Percentiles rank a stretch among this genome's conserved stretches.
Evolutionary conservation across 2,797 vertebrate genomes (phyloP).

Genomic region (Trichosurus vulpecula): DNA sequence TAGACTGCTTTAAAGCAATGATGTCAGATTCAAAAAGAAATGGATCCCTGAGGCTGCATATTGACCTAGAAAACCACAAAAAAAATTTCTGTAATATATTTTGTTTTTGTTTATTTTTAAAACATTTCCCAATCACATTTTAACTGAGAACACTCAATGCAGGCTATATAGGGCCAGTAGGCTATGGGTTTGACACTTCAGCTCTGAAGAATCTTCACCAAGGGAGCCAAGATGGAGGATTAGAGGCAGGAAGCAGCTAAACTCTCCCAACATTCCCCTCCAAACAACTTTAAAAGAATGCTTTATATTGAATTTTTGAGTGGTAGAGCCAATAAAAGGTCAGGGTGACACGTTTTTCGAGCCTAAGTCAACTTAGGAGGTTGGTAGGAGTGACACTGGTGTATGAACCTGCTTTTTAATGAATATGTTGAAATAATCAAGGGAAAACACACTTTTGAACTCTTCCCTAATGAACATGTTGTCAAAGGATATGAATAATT

Average conservation of each 20-base stretch:
- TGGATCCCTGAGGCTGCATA: background rate
- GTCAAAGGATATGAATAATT: background rate
- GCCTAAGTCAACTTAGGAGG: background rate
- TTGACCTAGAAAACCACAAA: background rate
- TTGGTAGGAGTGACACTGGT: background rate
- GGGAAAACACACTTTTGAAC: background rate
- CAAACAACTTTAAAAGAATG: background rate
- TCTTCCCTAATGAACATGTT: background rate
- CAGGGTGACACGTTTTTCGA: background rate
- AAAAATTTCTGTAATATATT: background rate
- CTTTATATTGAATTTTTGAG: background rate
- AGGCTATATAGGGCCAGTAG: background rate
- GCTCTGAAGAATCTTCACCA: background rate
- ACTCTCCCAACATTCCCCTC: background rate
- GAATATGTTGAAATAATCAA: background rate
- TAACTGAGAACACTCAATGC: background rate
- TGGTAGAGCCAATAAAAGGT: background rate
- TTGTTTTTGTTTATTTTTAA: background rate
- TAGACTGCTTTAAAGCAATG: background rate
- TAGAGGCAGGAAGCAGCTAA: background rate
- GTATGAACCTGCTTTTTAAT: background rate
- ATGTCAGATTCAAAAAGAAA: background rate
- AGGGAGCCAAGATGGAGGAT: background rate
- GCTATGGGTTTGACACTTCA: background rate
- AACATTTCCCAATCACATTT: background rate